These are phyloP conservation scores for Falcaria lacertinaria DNA, from an alignment of 2,888 invertebrate genomes.

Conservation along the genomic window DNA sequence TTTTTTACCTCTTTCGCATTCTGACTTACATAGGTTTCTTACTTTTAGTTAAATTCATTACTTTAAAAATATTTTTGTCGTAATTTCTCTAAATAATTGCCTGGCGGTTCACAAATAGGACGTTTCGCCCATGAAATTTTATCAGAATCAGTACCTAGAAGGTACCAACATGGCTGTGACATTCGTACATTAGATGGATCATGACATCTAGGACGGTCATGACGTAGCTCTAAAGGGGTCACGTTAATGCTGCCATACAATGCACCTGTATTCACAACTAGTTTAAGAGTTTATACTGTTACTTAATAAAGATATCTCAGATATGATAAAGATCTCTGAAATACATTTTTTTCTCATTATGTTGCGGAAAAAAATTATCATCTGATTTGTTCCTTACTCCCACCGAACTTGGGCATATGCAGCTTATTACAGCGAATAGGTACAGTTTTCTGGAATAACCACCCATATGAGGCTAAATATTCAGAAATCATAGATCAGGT, in stretches of 20 bases:
- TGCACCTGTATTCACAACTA: slow-evolving; percentile 44
- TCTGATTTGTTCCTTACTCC: background rate
- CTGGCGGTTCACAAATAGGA: too few relatives aligned
- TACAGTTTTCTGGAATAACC: background rate
- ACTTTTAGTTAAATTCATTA: too few relatives aligned
- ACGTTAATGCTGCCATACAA: slow-evolving; percentile 56
- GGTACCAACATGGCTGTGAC: too few relatives aligned
- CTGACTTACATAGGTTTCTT: too few relatives aligned
- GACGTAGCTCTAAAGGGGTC: too few relatives aligned
- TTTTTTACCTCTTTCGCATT: too few relatives aligned
- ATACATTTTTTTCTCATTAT: background rate
- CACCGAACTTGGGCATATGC: background rate
- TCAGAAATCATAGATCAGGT: slow-evolving; percentile 24
- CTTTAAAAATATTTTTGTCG: too few relatives aligned
- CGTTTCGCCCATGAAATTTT: too few relatives aligned
- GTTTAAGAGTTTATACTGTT: slow-evolving; percentile 35
- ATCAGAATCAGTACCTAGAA: too few relatives aligned
- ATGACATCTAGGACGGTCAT: too few relatives aligned
- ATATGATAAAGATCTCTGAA: slow-evolving; percentile 21
- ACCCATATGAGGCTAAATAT: background rate
- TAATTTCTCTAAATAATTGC: too few relatives aligned
- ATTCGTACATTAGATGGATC: too few relatives aligned
- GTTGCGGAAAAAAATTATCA: background rate
- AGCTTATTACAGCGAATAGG: background rate
- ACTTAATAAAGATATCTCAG: slow-evolving; percentile 22